phyloP scores from a whole-genome alignment of 2,888 invertebrate species.

The Trissonchulus latispiculum region DNA sequence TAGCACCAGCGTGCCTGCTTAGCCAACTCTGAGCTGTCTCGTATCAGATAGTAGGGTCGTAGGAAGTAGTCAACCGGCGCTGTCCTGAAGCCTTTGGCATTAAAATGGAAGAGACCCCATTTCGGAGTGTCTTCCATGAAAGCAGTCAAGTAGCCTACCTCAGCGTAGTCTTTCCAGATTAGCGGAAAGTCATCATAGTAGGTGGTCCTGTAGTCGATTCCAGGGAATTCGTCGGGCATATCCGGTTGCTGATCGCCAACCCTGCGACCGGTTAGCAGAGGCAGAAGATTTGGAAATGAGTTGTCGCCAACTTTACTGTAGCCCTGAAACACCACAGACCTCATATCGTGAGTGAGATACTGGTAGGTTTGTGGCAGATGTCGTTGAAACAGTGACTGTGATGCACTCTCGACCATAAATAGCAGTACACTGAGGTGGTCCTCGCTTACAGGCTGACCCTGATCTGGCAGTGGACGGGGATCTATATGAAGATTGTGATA shows the following conservation, averaged over 20 bases:
- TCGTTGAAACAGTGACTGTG: too few species aligned
- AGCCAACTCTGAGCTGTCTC: too few species aligned
- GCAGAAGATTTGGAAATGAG: constrained; percentile 18
- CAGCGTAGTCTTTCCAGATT: constrained; percentile 17
- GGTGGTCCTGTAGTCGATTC: constrained; percentile 1
- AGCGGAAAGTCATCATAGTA: constrained; percentile 14
- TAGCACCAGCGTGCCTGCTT: too few species aligned
- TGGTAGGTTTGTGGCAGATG: neutral
- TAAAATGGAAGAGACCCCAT: constrained; percentile 18
- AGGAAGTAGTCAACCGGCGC: too few species aligned
- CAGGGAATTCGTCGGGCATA: neutral
- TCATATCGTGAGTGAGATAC: neutral
- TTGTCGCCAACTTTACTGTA: constrained; percentile 16
- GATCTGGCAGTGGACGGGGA: too few species aligned
- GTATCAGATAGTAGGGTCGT: too few species aligned
- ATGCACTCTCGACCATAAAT: too few species aligned
- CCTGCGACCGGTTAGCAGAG: neutral
- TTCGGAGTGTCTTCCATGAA: constrained; percentile 20
- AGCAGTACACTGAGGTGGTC: too few species aligned
- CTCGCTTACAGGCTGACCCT: too few species aligned
- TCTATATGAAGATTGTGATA: too few species aligned
- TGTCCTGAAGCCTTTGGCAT: too few species aligned
- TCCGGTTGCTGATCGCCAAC: neutral
- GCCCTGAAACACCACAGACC: neutral
- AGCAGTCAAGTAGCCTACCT: constrained; percentile 11